Evolutionary conservation across 2,113 vertebrate genomes (phyloP), one percentile per base, ranked within the genome.

Genomic region (Mastomys natalensis): DNA sequence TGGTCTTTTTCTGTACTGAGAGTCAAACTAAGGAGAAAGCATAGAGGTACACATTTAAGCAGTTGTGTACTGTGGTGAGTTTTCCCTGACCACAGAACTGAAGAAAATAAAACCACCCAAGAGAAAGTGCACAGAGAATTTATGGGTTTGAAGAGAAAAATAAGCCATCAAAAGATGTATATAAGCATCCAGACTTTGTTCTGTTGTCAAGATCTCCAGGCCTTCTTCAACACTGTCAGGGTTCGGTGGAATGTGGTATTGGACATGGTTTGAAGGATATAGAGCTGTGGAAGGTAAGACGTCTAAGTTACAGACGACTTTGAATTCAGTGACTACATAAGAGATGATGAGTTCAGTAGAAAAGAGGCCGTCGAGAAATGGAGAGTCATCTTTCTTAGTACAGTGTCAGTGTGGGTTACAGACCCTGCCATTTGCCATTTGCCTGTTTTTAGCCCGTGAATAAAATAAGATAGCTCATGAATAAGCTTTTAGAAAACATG

Each of bases 351-450:
- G 29, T 60, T 37, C 22, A 74, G 13, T 24, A 77, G n/a, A 82
- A 60, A 22, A 48, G 15, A 60, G 43, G 16, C 31, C 6, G 40
- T 11, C 1, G 29, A 86, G 26, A 43, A 85, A 24, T 15, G 3
- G 3, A n/a, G 5, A n/a, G 4, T 60, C 74, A 80, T 60, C 55
- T 62, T 17, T 43, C 82, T 85, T 34, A 45, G 17, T 66, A 31
- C 40, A 21, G 26, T 0, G 5, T 3, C 45, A 34, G 9, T 45
- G 9, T 26, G 15, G 43, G 15, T 58, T 40, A 85, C 0, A 1
- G 58, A 76, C 31, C n/a, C 64, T 19, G 37, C 4, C 19, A 6
- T 66, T 45, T 66, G 26, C 60, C 26, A 85, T 45, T 0, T 21
- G 58, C 15, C 9, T 17, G 26, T 60, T 37, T 60, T 12, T 43